phyloP scores from a whole-genome alignment of 1,140 invertebrate species.

The Aphelinus certus region DNA sequence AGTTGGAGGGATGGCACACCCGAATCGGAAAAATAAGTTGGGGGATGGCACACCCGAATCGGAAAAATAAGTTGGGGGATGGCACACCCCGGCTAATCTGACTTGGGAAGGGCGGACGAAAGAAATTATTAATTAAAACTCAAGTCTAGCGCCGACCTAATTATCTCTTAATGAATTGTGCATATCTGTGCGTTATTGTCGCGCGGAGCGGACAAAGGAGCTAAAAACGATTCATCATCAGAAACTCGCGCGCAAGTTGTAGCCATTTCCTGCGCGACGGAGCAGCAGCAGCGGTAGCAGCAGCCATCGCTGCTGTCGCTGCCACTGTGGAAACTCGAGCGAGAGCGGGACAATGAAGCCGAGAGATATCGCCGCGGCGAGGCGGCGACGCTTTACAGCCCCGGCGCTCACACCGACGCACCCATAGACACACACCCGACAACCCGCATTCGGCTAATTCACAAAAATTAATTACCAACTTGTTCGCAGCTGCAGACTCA shows the following conservation, averaged over 20 bases:
- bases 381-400: conserved; percentile 45
- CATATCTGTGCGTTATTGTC: neutral
- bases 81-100: too few species aligned
- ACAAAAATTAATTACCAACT: conserved; percentile 64
- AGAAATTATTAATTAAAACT: too few species aligned
- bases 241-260: neutral
- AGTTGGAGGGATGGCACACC: too few species aligned
- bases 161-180: conserved; percentile 9
- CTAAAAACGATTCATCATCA: neutral
- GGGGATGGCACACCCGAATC: too few species aligned
- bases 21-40: too few species aligned
- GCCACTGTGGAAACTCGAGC: conserved; percentile 13
- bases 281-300: neutral
- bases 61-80: too few species aligned
- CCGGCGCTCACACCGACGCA: conserved; percentile 2
- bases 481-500: conserved; percentile 51
- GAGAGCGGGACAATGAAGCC: conserved; percentile 43
- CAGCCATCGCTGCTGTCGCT: neutral
- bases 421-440: conserved; percentile 26
- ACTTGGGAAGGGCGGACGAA: too few species aligned
- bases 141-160: conserved; percentile 33
- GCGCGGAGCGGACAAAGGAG: neutral
- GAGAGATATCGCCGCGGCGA: conserved; percentile 54
- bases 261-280: neutral
- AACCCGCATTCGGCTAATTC: conserved; percentile 53